A percentile compares a stretch with the other conserved stretches of the same genome.
Evolutionary conservation across 2,888 invertebrate species (phyloP).

Genomic region (Pollenia amentaria): DNA sequence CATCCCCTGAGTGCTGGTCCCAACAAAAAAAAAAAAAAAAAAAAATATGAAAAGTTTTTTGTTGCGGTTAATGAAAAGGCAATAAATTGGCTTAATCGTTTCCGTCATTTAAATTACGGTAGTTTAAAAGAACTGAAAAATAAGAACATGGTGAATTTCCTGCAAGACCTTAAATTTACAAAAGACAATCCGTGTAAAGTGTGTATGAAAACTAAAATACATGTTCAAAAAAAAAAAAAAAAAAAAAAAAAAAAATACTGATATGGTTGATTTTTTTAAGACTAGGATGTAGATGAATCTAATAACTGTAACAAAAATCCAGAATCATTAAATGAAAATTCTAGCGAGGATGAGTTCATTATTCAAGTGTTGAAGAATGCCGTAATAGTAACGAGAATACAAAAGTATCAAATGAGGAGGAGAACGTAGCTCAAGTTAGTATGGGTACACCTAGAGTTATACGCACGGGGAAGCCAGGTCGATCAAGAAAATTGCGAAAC

Average conservation of each 20-base stretch:
- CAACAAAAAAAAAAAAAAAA: no score
- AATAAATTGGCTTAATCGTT: slow-evolving; percentile 37
- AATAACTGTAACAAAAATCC: not conserved
- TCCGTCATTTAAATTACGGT: slow-evolving; percentile 43
- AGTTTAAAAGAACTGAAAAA: slow-evolving; percentile 15
- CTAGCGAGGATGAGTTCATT: not conserved
- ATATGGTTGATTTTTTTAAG: not conserved
- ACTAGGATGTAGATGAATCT: not conserved
- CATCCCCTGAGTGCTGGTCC: no score
- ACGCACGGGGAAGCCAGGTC: no score
- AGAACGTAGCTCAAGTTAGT: no score
- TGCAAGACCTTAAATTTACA: slow-evolving; percentile 23
- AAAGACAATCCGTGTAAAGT: slow-evolving; percentile 30
- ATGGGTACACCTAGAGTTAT: no score
- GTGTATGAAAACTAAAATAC: slow-evolving; percentile 43
- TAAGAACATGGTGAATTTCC: slow-evolving; percentile 22
- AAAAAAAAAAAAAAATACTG: not conserved
- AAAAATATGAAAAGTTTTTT: no score
- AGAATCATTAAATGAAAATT: not conserved
- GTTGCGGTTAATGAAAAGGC: no score
- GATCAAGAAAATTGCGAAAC: no score
- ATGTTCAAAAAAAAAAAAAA: not conserved
- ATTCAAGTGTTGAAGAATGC: not conserved
- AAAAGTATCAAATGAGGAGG: not conserved
- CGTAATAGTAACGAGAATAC: not conserved